phyloP scores from a whole-genome alignment of 2,888 invertebrate genomes.

The Ptilodon capucinus region DNA sequence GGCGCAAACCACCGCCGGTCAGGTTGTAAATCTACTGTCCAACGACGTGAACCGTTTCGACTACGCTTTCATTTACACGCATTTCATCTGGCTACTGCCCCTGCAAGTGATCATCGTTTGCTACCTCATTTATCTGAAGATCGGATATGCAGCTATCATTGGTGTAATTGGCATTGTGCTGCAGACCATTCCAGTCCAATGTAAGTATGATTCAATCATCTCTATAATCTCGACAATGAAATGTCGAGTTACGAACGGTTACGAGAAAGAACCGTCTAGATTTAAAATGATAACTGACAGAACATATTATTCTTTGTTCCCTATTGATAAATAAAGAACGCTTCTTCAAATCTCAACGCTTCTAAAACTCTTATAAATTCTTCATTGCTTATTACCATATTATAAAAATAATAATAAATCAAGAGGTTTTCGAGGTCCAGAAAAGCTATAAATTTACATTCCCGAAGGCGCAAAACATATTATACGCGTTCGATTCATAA shows the following conservation, averaged over 20 bases:
- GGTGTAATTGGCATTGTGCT: conserved; percentile 91
- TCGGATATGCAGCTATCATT: conserved; percentile 88
- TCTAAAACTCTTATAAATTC: not conserved
- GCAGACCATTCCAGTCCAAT: conserved; percentile 92
- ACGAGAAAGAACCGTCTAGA: not conserved
- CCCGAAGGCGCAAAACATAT: not conserved
- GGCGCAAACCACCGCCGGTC: conserved; percentile 94
- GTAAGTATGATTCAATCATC: conserved; percentile 60
- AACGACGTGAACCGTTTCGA: conserved; percentile 97
- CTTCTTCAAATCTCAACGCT: not conserved
- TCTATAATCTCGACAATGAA: not conserved
- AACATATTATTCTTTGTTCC: no score
- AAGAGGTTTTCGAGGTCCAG: not conserved
- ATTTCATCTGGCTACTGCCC: conserved; percentile 95
- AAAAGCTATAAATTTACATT: not conserved
- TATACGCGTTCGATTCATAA: conserved; percentile 2
- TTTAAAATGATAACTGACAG: no score
- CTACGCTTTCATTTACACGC: conserved; percentile 90
- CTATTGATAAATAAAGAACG: not conserved
- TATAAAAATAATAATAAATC: no score
- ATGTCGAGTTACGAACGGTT: no score
- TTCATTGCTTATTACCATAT: not conserved
- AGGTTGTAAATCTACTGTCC: conserved; percentile 95
- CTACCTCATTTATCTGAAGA: conserved; percentile 89
- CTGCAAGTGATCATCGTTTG: conserved; percentile 86